Conservation (phyloP, 2,113 vertebrate species). For the Paradoxurus hermaphroditus region DNA sequence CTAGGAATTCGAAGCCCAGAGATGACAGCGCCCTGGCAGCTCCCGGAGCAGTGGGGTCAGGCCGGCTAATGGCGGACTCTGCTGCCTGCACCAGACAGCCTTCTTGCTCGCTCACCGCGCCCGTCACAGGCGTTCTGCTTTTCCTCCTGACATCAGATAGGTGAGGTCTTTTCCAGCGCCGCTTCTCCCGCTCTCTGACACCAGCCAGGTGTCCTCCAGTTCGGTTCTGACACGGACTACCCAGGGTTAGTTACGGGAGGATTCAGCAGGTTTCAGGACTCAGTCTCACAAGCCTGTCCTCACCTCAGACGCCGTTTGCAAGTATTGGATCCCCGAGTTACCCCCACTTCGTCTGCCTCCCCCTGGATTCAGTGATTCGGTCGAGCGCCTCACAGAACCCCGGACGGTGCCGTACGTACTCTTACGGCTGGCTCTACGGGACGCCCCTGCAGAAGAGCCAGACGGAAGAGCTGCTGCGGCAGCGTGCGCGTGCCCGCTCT, state of each 20-base stretch:
- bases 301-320: neutral
- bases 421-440: neutral
- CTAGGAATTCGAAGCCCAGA: neutral
- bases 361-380: neutral
- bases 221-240: neutral
- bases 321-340: neutral
- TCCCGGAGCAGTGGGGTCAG: neutral
- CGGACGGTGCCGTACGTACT: neutral
- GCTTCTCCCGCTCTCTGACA: neutral
- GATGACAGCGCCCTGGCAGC: neutral
- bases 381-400: neutral
- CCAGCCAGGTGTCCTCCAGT: no score
- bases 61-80: neutral
- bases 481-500: neutral
- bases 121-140: neutral
- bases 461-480: neutral
- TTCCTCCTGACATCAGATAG: neutral
- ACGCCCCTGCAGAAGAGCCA: neutral
- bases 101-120: neutral
- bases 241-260: neutral
- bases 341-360: neutral
- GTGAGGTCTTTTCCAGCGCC: neutral
- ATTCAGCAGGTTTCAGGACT: neutral
- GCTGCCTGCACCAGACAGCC: rapidly evolving
- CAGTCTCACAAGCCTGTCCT: neutral